Conservation (phyloP, 2,113 vertebrate species). For the Monopterus albus region DNA sequence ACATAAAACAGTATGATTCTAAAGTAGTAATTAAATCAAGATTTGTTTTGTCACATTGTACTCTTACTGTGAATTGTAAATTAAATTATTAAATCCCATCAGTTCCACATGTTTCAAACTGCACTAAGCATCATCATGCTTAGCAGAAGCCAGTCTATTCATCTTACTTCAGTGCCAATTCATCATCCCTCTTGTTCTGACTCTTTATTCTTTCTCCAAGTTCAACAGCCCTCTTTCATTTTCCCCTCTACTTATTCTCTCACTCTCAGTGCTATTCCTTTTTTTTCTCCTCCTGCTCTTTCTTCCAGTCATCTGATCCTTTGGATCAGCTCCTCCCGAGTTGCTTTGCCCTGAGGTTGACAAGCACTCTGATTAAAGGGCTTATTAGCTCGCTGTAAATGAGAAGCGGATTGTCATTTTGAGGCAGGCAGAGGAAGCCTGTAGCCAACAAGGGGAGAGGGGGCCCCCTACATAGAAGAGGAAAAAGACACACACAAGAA, state of each 20-base stretch:
- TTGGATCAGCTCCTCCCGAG: slow-evolving; percentile 68
- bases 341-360: slow-evolving; percentile 67
- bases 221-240: slow-evolving; percentile 40
- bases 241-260: slow-evolving; percentile 35
- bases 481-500: slow-evolving; percentile 11
- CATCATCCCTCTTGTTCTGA: slow-evolving; percentile 11
- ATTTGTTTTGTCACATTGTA: slow-evolving; percentile 6
- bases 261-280: slow-evolving; percentile 12
- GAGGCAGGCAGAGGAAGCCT: slow-evolving; percentile 57
- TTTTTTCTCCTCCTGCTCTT: slow-evolving; percentile 26
- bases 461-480: slow-evolving; percentile 37
- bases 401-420: slow-evolving; percentile 71
- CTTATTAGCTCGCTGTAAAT: slow-evolving; percentile 73
- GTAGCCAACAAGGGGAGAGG: slow-evolving; percentile 49
- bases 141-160: slow-evolving; percentile 4
- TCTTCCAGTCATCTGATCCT: slow-evolving; percentile 70
- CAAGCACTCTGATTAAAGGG: slow-evolving; percentile 78
- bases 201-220: slow-evolving; percentile 44
- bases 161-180: slow-evolving; percentile 3
- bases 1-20: slow-evolving; percentile 1
- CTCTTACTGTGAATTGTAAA: slow-evolving; percentile 23
- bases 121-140: background rate
- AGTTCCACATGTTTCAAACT: background rate
- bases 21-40: slow-evolving; percentile 2
- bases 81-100: background rate